Percentiles rank a stretch among this genome's conserved stretches.
These are phyloP conservation scores for Diplogasteroides magnus DNA, from an alignment of 1,140 invertebrate genomes.

Conservation along the genomic window DNA sequence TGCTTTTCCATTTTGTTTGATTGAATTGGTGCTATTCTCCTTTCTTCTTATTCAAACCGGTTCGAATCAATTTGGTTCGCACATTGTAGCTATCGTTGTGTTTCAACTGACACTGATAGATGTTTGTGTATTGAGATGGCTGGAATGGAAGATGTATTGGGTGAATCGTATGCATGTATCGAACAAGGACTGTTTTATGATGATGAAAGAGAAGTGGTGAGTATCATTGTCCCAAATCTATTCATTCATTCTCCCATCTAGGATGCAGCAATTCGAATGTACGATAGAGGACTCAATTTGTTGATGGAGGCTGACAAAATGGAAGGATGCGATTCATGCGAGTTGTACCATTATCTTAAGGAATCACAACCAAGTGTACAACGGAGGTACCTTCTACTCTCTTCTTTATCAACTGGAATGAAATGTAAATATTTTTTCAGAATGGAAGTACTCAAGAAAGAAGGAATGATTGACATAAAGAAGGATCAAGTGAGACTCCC, in stretches of 20 bases:
- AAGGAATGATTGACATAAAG: background rate
- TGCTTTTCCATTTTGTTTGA: background rate
- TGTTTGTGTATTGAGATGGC: too few relatives aligned
- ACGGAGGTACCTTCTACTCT: conserved; percentile 8
- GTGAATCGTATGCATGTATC: conserved; percentile 33
- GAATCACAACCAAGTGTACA: conserved; percentile 27
- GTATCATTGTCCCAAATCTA: background rate
- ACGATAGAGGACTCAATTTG: conserved; percentile 33
- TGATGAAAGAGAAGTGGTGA: conserved; percentile 24
- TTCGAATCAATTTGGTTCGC: too few relatives aligned
- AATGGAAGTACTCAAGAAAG: conserved; percentile 19
- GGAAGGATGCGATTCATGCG: conserved; percentile 24
- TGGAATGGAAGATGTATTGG: conserved; percentile 22
- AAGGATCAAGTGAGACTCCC: background rate
- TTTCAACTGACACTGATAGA: too few relatives aligned
- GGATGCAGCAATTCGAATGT: conserved; percentile 32
- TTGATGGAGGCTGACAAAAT: conserved; percentile 26
- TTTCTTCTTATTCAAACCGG: too few relatives aligned
- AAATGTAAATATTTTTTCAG: background rate
- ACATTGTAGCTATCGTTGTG: too few relatives aligned
- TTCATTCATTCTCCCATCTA: background rate
- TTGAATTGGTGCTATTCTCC: too few relatives aligned
- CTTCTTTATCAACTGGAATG: background rate
- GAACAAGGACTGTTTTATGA: conserved; percentile 36
- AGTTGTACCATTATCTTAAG: conserved; percentile 26